A percentile compares a stretch with the other conserved stretches of the same genome.
Conservation (phyloP, 1,140 invertebrate species). For the Mya arenaria region DNA sequence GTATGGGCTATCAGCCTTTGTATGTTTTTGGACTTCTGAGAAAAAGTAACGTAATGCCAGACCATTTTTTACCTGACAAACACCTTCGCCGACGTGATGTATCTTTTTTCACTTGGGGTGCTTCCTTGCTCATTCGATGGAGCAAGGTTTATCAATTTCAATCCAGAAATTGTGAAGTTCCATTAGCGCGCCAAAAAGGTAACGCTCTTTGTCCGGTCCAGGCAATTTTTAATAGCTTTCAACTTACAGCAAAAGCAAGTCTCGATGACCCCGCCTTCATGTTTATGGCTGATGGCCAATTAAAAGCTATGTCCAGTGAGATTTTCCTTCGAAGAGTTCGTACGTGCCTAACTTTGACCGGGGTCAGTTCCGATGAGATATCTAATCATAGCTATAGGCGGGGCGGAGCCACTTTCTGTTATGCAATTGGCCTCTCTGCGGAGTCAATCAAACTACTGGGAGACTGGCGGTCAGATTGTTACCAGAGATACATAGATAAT, state of each 20-base stretch:
- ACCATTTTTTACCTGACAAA: not conserved
- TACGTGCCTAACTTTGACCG: not conserved
- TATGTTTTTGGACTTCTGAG: conserved; percentile 27
- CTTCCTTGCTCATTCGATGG: conserved; percentile 4
- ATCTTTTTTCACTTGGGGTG: not conserved
- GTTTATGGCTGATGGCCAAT: not conserved
- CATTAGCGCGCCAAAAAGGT: not conserved
- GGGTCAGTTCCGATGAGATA: not conserved
- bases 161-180: conserved; percentile 18
- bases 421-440: conserved; percentile 13
- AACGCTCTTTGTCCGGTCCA: conserved; percentile 3
- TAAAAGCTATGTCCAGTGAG: not conserved
- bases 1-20: conserved; percentile 21
- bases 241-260: not conserved
- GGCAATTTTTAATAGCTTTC: conserved; percentile 21
- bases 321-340: not conserved
- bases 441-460: not conserved
- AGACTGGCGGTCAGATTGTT: conserved; percentile 18
- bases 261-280: conserved; percentile 15
- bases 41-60: conserved; percentile 23
- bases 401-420: conserved; percentile 10
- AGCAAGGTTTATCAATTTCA: conserved; percentile 22
- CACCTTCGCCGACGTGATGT: conserved; percentile 20
- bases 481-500: conserved; percentile 7
- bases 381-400: not conserved